Percentiles rank a stretch among this genome's conserved stretches.
phyloP scores from a whole-genome alignment of 2,888 invertebrate genomes.

The Xestia sexstrigata region DNA sequence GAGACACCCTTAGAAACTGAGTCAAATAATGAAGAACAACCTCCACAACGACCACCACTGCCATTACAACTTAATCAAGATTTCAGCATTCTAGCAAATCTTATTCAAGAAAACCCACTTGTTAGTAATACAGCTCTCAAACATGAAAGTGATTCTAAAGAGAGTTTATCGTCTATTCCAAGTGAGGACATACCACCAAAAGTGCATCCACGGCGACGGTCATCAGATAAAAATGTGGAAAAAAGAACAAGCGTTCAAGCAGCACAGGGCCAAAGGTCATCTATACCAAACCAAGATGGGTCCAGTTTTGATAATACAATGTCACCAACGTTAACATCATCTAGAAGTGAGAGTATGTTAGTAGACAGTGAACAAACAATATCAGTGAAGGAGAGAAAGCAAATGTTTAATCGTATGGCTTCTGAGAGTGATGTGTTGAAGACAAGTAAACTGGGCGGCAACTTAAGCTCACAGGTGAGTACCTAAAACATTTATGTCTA shows the following conservation, averaged over 20 bases:
- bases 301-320: slow-evolving; percentile 71
- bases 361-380: slow-evolving; percentile 92
- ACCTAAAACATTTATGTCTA: neutral
- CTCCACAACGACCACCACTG: slow-evolving; percentile 90
- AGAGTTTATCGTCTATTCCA: slow-evolving; percentile 69
- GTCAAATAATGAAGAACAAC: slow-evolving; percentile 69
- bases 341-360: slow-evolving; percentile 84
- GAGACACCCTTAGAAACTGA: slow-evolving; percentile 64
- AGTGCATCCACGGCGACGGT: slow-evolving; percentile 81
- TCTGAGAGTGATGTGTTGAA: slow-evolving; percentile 94
- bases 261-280: slow-evolving; percentile 68
- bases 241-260: slow-evolving; percentile 73
- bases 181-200: slow-evolving; percentile 80
- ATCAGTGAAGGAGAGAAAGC: slow-evolving; percentile 97
- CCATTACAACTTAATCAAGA: slow-evolving; percentile 86
- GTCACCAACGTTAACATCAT: slow-evolving; percentile 75
- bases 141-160: slow-evolving; percentile 74
- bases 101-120: slow-evolving; percentile 76
- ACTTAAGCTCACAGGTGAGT: slow-evolving; percentile 92
- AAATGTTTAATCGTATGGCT: slow-evolving; percentile 97
- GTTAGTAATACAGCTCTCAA: slow-evolving; percentile 55
- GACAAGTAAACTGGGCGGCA: slow-evolving; percentile 80
- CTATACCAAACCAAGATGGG: slow-evolving; percentile 75
- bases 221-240: slow-evolving; percentile 79
- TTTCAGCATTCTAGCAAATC: slow-evolving; percentile 79